Conservation (phyloP, 2,888 invertebrate genomes). For the Orthonychiurus folsomi region DNA sequence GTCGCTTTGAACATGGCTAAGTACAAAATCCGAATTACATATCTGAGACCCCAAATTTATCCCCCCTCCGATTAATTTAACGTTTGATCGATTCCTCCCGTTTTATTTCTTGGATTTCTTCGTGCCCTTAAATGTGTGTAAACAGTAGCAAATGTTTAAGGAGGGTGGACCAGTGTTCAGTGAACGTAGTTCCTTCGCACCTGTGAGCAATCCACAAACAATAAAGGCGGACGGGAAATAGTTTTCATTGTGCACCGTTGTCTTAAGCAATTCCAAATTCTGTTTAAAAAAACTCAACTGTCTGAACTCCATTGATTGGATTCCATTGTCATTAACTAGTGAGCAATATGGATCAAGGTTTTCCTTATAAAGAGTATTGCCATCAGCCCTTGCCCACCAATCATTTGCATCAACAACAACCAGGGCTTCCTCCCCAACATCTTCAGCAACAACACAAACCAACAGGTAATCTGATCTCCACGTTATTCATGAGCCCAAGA, state of each 20-base stretch:
- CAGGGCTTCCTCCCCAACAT: slow-evolving; percentile 19
- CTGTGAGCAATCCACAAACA: no score
- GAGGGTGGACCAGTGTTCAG: no score
- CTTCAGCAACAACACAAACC: slow-evolving; percentile 20
- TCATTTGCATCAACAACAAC: slow-evolving; percentile 22
- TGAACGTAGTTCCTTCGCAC: no score
- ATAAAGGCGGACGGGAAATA: no score
- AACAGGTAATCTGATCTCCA: not conserved
- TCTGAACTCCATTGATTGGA: not conserved
- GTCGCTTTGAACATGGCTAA: not conserved
- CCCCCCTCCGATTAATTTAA: not conserved
- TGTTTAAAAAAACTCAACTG: not conserved
- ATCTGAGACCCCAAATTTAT: not conserved
- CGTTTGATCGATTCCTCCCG: not conserved
- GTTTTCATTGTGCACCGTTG: not conserved
- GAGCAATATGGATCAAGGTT: slow-evolving; percentile 37
- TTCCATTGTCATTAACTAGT: no score
- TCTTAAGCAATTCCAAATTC: not conserved
- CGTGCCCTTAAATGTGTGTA: no score
- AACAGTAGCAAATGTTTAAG: no score
- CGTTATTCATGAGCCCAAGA: not conserved
- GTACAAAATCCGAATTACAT: not conserved
- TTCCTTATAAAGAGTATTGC: slow-evolving; percentile 36
- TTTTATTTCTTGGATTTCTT: no score
- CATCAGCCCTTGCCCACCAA: slow-evolving; percentile 29